phyloP scores from a whole-genome alignment of 2,113 vertebrate genomes.

The Neopipo cinnamomea region DNA sequence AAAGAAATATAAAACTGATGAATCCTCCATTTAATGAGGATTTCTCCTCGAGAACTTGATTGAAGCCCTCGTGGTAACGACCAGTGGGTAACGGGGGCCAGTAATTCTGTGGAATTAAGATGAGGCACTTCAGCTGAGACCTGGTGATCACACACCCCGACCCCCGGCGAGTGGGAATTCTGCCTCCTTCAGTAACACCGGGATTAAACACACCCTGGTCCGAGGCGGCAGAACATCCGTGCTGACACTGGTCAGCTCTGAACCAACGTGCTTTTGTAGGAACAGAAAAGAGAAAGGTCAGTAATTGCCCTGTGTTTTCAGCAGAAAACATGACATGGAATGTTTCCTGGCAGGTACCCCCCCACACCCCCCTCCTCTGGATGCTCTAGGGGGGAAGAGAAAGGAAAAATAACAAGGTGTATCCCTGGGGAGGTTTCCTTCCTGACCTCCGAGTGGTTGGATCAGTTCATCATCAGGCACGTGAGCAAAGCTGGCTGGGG shows the following conservation, averaged over 20 bases:
- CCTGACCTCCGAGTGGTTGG: not conserved
- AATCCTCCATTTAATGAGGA: slow-evolving; percentile 6
- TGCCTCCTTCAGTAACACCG: not conserved
- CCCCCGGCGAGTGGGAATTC: not conserved
- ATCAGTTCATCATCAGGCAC: slow-evolving; percentile 23
- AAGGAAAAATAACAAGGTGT: slow-evolving; percentile 38
- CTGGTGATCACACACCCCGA: too few species aligned
- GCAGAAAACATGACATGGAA: not conserved
- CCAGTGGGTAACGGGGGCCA: not conserved
- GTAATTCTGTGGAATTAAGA: slow-evolving; percentile 18
- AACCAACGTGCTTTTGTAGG: not conserved
- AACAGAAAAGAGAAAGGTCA: not conserved
- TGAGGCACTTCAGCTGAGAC: not conserved
- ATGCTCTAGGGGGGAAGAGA: slow-evolving; percentile 17
- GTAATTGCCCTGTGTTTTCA: slow-evolving; percentile 7
- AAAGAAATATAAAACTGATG: not conserved
- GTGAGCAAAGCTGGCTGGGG: not conserved
- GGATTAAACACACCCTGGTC: not conserved
- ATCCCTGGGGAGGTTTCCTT: slow-evolving; percentile 21
- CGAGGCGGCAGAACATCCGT: not conserved
- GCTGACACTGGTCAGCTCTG: not conserved
- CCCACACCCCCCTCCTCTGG: not conserved
- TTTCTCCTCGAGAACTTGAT: slow-evolving; percentile 2
- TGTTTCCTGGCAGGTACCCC: slow-evolving; percentile 22
- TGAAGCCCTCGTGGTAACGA: slow-evolving; percentile 8